phyloP scores from a whole-genome alignment of 2,797 vertebrate species.

The Caiman crocodilus region DNA sequence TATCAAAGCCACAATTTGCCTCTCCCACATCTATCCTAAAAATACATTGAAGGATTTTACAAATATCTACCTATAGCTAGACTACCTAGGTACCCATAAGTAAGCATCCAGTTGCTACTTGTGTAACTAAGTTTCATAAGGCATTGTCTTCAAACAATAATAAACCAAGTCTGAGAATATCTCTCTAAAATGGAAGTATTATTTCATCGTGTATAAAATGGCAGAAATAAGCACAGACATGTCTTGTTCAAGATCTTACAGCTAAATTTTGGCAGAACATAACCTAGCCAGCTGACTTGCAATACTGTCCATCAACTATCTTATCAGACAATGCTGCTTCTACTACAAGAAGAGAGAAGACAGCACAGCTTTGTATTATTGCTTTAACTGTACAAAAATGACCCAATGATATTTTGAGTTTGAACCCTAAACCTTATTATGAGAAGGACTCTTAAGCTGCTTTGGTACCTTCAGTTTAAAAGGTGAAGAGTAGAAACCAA shows the following conservation, averaged over 20 bases:
- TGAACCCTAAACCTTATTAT: constrained; percentile 59
- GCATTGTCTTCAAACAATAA: background rate
- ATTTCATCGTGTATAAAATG: background rate
- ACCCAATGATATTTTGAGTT: constrained; percentile 66
- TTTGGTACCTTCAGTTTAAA: constrained; percentile 58
- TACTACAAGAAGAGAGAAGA: constrained; percentile 16
- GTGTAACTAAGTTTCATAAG: rapidly evolving
- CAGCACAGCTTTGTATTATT: background rate
- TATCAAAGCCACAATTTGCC: background rate
- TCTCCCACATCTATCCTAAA: background rate
- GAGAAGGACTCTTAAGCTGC: constrained; percentile 53
- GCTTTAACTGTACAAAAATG: constrained; percentile 50
- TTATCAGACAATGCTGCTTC: background rate
- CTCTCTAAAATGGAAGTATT: background rate
- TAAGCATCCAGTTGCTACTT: background rate
- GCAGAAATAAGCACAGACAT: background rate
- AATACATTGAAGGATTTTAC: background rate
- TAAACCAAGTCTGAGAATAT: background rate
- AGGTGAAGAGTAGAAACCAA: constrained; percentile 57
- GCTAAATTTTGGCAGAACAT: constrained; percentile 24
- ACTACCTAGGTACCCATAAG: background rate
- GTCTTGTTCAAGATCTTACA: constrained; percentile 1
- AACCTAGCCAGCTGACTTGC: background rate
- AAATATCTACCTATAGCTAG: background rate
- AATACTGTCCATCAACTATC: constrained; percentile 6